A percentile compares a stretch with the other conserved stretches of the same genome.
phyloP scores from a whole-genome alignment of 2,888 invertebrate species.

The Caenorhabditis auriculariae region DNA sequence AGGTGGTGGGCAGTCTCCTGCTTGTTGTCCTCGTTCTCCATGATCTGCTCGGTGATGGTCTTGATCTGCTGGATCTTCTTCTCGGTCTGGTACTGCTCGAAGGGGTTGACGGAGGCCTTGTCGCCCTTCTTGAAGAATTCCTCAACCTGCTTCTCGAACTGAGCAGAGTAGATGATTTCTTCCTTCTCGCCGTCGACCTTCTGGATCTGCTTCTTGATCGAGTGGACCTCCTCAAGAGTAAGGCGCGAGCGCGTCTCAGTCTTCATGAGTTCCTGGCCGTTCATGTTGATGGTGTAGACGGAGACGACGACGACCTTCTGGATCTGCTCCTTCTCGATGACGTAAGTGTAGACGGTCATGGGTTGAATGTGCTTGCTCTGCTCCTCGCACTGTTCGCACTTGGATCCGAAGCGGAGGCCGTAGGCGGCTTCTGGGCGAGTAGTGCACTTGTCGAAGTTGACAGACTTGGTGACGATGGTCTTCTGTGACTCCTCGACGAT shows the following conservation, averaged over 20 bases:
- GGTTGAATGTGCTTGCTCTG: constrained; percentile 18
- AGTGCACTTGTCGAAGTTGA: constrained; percentile 65
- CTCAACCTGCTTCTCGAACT: constrained; percentile 41
- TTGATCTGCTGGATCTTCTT: constrained; percentile 27
- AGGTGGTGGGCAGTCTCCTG: constrained; percentile 35
- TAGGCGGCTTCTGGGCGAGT: constrained; percentile 51
- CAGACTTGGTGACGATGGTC: constrained; percentile 44
- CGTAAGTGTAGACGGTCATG: constrained; percentile 36
- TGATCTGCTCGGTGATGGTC: constrained; percentile 20
- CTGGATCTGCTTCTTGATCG: constrained; percentile 22
- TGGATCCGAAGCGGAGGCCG: constrained; percentile 30
- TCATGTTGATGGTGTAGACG: constrained; percentile 24
- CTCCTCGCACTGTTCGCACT: constrained; percentile 30
- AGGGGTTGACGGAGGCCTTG: constrained; percentile 16
- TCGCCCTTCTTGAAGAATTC: constrained; percentile 53
- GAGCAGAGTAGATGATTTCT: constrained; percentile 40
- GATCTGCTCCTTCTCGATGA: constrained; percentile 21
- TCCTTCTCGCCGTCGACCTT: constrained; percentile 30
- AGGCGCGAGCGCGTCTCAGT: constrained; percentile 22
- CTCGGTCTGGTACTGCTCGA: constrained; percentile 14
- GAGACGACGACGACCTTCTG: constrained; percentile 26
- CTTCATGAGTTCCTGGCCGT: constrained; percentile 27
- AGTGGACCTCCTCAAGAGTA: constrained; percentile 15
- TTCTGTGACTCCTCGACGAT: constrained; percentile 19
- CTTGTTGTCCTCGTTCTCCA: constrained; percentile 21